These are phyloP conservation scores for Danio albolineatus DNA, from an alignment of 2,797 vertebrate genomes.

Conservation along the genomic window DNA sequence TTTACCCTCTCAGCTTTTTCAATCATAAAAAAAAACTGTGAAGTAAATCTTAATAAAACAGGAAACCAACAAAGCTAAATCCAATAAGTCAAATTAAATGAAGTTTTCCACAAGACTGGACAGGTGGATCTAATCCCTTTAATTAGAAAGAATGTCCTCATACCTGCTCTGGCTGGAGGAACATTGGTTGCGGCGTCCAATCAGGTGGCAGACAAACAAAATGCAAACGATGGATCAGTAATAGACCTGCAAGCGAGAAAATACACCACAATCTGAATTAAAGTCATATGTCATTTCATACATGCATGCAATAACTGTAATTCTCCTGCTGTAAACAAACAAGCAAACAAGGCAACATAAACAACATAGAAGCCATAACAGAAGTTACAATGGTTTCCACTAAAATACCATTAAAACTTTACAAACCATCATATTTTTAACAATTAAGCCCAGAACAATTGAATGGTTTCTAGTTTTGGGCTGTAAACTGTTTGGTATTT, in stretches of 20 bases:
- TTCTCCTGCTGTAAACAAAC: neutral
- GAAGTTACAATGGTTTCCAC: too few relatives aligned
- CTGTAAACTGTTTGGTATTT: too few relatives aligned
- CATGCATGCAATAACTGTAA: neutral
- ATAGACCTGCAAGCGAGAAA: neutral
- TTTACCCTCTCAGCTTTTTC: neutral
- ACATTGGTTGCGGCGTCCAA: neutral
- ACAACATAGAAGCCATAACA: too few relatives aligned
- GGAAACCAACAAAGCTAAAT: constrained; percentile 65
- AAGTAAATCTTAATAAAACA: constrained; percentile 74
- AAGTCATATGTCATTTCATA: constrained; percentile 11
- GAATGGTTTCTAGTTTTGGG: too few relatives aligned
- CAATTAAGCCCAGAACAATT: too few relatives aligned
- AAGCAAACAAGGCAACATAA: constrained; percentile 2
- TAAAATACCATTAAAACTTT: too few relatives aligned
- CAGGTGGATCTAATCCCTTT: constrained; percentile 73
- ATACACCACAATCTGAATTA: neutral
- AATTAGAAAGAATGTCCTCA: constrained; percentile 65
- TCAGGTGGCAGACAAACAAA: neutral
- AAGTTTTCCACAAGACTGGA: constrained; percentile 68
- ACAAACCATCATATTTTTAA: too few relatives aligned
- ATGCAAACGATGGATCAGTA: constrained; percentile 4
- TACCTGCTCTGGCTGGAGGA: constrained; percentile 2
- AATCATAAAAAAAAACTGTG: constrained; percentile 65
- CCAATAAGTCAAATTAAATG: constrained; percentile 74